Evolutionary conservation across 1,140 invertebrate genomes (phyloP).

Genomic region (Drosophila orena): DNA sequence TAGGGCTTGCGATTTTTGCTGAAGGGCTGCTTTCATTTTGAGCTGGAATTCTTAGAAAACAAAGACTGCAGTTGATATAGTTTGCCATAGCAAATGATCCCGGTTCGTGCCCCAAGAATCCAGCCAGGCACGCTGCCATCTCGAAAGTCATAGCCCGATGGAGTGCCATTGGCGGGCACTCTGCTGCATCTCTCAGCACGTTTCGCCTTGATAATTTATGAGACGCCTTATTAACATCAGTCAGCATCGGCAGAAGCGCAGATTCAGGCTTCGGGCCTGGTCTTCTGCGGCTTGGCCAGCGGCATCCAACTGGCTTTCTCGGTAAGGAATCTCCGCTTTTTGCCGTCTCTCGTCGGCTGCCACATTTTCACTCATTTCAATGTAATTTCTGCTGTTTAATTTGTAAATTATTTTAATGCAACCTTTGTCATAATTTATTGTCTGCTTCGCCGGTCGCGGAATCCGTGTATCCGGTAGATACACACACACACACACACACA

Average conservation of each 20-base stretch:
- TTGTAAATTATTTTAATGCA: constrained; percentile 76
- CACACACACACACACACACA: not conserved
- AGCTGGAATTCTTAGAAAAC: too few species aligned
- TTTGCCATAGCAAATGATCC: not conserved
- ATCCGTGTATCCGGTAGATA: constrained; percentile 26
- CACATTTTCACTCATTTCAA: constrained; percentile 73
- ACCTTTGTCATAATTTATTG: constrained; percentile 62
- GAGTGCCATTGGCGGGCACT: constrained; percentile 44
- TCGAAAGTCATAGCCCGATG: constrained; percentile 6
- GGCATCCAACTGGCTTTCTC: constrained; percentile 70
- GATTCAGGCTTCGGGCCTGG: constrained; percentile 15
- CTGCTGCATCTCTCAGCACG: constrained; percentile 59
- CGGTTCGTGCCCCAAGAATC: not conserved
- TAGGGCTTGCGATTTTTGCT: too few species aligned
- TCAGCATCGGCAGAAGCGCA: constrained; percentile 50
- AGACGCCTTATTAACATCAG: constrained; percentile 83
- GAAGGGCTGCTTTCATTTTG: too few species aligned
- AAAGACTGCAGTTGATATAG: too few species aligned
- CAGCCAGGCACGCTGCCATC: constrained; percentile 19
- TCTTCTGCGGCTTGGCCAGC: constrained; percentile 20
- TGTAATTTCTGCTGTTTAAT: constrained; percentile 79
- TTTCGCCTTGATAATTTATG: constrained; percentile 81
- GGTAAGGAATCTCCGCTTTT: constrained; percentile 74
- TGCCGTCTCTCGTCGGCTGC: constrained; percentile 26
- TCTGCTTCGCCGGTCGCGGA: constrained; percentile 4